Base-by-base conservation (phyloP, 2,888 invertebrate genomes). In the Clepsis dumicolana region DNA sequence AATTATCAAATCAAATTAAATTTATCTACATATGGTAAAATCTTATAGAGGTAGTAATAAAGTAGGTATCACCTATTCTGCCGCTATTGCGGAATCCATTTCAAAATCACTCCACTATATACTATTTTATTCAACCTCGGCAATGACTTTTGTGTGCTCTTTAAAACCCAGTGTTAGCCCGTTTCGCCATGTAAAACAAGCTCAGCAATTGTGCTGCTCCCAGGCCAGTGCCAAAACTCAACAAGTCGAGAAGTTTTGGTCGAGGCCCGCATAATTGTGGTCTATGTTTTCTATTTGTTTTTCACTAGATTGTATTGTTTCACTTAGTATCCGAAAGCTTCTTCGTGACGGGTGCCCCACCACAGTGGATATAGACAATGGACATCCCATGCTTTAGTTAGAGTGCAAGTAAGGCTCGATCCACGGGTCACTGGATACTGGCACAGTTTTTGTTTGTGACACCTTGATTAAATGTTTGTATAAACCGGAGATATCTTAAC, bases 1-100 rank as follows among this genome's bases (percentile, higher is more conserved):
- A 74, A 77, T 77, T 77, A 76, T 74, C 74, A 80, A 76, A 79
- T 72, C 68, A 72, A 77, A 7, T 75, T 71, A 72, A 79, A 82
- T n/a, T n/a, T n/a, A n/a, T n/a, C n/a, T n/a, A n/a, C n/a, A n/a
- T n/a, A n/a, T n/a, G n/a, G n/a, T n/a, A n/a, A n/a, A n/a, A n/a
- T n/a, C n/a, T n/a, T n/a, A n/a, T n/a, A n/a, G n/a, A n/a, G n/a
- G n/a, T n/a, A n/a, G n/a, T n/a, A n/a, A n/a, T n/a, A n/a, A n/a
- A n/a, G n/a, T n/a, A n/a, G n/a, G n/a, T n/a, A n/a, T n/a, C n/a
- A n/a, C n/a, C n/a, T n/a, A n/a, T n/a, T n/a, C n/a, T n/a, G n/a
- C n/a, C n/a, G n/a, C n/a, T n/a, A n/a, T n/a, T n/a, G n/a, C n/a
- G n/a, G n/a, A 38, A 16, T 18, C n/a, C 1, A 57, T 16, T 32